Evolutionary conservation across 2,113 vertebrate species (phyloP), one percentile per base, ranked within the genome.

Genomic region (Mustela nigripes): DNA sequence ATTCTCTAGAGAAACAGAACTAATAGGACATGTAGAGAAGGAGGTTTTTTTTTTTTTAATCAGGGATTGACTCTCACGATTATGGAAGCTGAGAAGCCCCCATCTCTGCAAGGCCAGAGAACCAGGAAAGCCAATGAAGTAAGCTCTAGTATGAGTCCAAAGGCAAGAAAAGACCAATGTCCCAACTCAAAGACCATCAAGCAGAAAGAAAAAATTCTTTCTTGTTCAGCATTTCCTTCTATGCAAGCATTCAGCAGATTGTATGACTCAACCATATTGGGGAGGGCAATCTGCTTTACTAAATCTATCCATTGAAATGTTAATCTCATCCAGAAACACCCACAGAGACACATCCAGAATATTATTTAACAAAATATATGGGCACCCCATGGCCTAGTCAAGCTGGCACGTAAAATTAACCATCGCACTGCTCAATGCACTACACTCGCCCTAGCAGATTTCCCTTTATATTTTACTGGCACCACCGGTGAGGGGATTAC

Each of bases 1-100:
- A 21, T 89, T 94, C 76, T 24, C 4, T 18, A 82, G 45, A 76
- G 63, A 95, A 95, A 67, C 36, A 74, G 58, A 93, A 60, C n/a
- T 60, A 89, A 81, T 22, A 45, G 18, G 7, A 48, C 45, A 60
- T 26, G 28, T n/a, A 53, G 9, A 28, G 31, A 93, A 80, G 80
- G 50, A n/a, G 5, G 88, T 88, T 67, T 42, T 81, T 86, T 58
- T 58, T 48, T 58, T 48, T 48, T 48, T 48, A 19, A 10, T 15
- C 56, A 82, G 42, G 33, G 53, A 69, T 86, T 79, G 5, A 11
- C 18, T 78, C 9, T 78, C n/a, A n/a, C 28, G 56, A 11, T 73
- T 73, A 18, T 36, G 14, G 10, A 79, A 42, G 5, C 74, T 71
- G 36, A 82, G 9, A 56, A 82, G 26, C 63, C 69, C 36, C 36